Conservation (phyloP, 2,113 vertebrate species). For the Semnopithecus entellus region DNA sequence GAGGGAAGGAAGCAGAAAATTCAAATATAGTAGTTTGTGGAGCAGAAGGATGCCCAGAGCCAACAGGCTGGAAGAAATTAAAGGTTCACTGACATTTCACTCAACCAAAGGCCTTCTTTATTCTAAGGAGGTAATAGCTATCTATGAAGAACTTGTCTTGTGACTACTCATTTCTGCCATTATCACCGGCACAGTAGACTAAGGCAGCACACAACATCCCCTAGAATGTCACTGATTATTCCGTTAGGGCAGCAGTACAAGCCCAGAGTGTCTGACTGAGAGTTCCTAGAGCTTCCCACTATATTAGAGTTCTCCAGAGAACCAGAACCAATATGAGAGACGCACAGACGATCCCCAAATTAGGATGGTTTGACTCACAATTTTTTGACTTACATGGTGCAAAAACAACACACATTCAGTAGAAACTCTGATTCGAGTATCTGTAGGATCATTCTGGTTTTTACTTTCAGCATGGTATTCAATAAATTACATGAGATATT, state of each 20-base stretch:
- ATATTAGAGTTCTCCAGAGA: neutral
- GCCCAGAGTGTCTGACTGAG: slow-evolving; percentile 65
- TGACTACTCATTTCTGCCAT: slow-evolving; percentile 65
- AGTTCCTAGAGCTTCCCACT: neutral
- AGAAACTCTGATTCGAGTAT: neutral
- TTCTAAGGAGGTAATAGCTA: slow-evolving; percentile 78
- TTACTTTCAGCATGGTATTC: neutral
- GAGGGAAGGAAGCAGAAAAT: slow-evolving; percentile 69
- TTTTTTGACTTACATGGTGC: neutral
- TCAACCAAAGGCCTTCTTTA: slow-evolving; percentile 78
- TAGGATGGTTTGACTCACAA: neutral
- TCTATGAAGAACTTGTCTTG: slow-evolving; percentile 74
- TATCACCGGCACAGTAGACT: slow-evolving; percentile 63
- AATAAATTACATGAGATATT: neutral
- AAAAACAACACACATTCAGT: neutral
- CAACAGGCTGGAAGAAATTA: slow-evolving; percentile 78
- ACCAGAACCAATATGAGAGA: neutral
- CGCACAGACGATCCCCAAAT: neutral
- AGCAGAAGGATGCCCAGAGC: slow-evolving; percentile 70
- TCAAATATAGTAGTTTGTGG: slow-evolving; percentile 54
- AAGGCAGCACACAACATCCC: slow-evolving; percentile 54
- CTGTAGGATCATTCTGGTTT: neutral
- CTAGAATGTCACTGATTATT: slow-evolving; percentile 76
- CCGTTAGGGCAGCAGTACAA: slow-evolving; percentile 65
- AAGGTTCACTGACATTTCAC: slow-evolving; percentile 76